These are phyloP conservation scores for Dynastes maya DNA, from an alignment of 2,888 invertebrate genomes.

Conservation along the genomic window DNA sequence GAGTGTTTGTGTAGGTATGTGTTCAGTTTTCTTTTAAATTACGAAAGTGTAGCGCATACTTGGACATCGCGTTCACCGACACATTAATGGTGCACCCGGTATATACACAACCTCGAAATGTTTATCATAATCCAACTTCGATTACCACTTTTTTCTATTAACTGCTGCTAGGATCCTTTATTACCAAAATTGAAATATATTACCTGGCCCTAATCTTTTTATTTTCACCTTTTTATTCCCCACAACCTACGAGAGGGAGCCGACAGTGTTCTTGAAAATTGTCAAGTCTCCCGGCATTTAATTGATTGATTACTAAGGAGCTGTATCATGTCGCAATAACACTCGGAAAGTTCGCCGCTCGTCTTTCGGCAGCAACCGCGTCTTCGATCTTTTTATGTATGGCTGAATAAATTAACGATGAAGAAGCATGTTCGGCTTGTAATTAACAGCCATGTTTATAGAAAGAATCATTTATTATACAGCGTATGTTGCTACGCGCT, in stretches of 20 bases:
- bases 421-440: conserved; percentile 37
- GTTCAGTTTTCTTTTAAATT: no score
- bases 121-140: not conserved
- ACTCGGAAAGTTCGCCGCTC: conserved; percentile 13
- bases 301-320: conserved; percentile 43
- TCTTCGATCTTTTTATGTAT: conserved; percentile 16
- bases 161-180: not conserved
- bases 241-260: not conserved
- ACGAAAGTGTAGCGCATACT: no score
- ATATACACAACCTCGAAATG: no score
- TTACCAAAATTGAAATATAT: not conserved
- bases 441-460: conserved; percentile 43
- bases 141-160: not conserved
- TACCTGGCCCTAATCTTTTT: not conserved
- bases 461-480: conserved; percentile 40
- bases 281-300: conserved; percentile 23
- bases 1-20: no score
- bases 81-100: no score
- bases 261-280: conserved; percentile 13
- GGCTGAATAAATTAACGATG: conserved; percentile 41
- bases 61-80: no score
- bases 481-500: not conserved
- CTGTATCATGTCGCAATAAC: conserved; percentile 37
- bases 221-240: not conserved
- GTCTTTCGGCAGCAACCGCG: conserved; percentile 7